These are phyloP conservation scores for Centruroides vittatus DNA, from an alignment of 1,140 invertebrate species.

Conservation along the genomic window DNA sequence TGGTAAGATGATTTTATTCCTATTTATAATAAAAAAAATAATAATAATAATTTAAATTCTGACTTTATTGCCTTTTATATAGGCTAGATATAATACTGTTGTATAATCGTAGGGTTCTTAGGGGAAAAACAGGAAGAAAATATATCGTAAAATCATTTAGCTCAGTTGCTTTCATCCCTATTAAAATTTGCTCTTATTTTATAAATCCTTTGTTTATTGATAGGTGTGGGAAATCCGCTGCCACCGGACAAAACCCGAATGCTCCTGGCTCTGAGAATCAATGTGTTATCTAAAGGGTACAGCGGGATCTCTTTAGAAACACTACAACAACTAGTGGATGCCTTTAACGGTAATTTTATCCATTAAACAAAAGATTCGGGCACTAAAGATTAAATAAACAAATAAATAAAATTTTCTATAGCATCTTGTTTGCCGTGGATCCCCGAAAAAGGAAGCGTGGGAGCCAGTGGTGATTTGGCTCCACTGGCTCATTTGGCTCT, in stretches of 20 bases:
- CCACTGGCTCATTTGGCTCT: slow-evolving; percentile 53
- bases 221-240: slow-evolving; percentile 49
- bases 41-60: too few relatives aligned
- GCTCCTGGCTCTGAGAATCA: slow-evolving; percentile 53
- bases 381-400: neutral
- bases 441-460: slow-evolving; percentile 57
- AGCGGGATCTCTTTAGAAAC: slow-evolving; percentile 50
- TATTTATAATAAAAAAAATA: too few relatives aligned
- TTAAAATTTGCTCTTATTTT: too few relatives aligned
- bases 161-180: too few relatives aligned
- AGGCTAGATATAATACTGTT: too few relatives aligned
- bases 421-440: slow-evolving; percentile 55
- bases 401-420: slow-evolving; percentile 23
- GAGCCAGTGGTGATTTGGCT: slow-evolving; percentile 55
- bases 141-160: too few relatives aligned
- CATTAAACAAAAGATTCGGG: neutral
- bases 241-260: slow-evolving; percentile 46
- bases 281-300: slow-evolving; percentile 55
- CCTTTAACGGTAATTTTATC: slow-evolving; percentile 46
- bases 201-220: neutral
- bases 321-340: slow-evolving; percentile 46
- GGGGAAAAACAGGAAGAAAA: too few relatives aligned
- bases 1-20: slow-evolving; percentile 16
- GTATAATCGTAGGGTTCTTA: too few relatives aligned
- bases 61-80: too few relatives aligned